These are phyloP conservation scores for Aix galericulata DNA, from an alignment of 2,113 vertebrate species.

Conservation along the genomic window DNA sequence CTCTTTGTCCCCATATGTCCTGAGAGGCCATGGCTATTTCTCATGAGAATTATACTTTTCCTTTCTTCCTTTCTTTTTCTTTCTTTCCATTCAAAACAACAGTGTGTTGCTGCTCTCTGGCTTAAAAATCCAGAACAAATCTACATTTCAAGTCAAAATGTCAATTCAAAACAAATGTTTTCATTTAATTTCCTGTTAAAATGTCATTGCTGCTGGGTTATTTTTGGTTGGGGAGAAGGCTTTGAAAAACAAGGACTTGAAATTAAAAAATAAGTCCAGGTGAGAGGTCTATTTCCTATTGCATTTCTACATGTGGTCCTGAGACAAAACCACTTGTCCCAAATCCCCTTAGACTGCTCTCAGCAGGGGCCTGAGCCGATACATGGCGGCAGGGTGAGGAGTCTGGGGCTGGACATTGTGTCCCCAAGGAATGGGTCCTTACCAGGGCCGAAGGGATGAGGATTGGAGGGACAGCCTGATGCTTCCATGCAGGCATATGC, in stretches of 20 bases:
- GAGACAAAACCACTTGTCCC: not conserved
- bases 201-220: constrained; percentile 54
- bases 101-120: not conserved
- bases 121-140: constrained; percentile 28
- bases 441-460: not conserved
- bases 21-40: fast-evolving
- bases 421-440: not conserved
- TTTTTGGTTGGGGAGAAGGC: not conserved
- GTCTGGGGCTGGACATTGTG: not conserved
- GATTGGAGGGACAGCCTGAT: not conserved
- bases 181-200: constrained; percentile 60
- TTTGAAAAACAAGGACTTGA: not conserved
- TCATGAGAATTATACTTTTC: not conserved
- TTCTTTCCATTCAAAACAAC: not conserved
- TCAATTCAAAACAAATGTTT: constrained; percentile 64
- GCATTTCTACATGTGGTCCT: fast-evolving
- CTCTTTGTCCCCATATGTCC: fast-evolving
- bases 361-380: not conserved
- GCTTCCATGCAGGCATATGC: not conserved
- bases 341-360: not conserved
- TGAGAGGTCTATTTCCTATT: not conserved
- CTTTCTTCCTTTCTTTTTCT: no score
- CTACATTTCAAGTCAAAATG: constrained; percentile 62
- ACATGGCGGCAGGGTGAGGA: not conserved
- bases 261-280: not conserved